Conservation (phyloP, 2,888 invertebrate genomes). For the Parelbella ahira region DNA sequence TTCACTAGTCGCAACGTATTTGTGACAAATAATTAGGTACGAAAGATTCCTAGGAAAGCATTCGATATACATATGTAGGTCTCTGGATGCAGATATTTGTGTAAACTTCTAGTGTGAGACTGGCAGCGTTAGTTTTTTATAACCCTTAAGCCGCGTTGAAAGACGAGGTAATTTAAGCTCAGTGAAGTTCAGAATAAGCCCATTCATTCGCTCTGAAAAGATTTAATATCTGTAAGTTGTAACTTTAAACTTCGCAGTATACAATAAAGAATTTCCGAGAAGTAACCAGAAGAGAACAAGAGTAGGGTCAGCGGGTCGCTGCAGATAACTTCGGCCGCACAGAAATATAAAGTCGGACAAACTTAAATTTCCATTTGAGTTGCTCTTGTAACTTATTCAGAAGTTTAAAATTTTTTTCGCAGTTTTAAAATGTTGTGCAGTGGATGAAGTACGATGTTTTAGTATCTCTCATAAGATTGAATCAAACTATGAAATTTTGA, state of each 20-base stretch:
- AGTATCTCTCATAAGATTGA: too few relatives aligned
- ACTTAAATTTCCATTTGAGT: conserved; percentile 12
- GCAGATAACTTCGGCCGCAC: conserved; percentile 3
- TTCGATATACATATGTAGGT: too few relatives aligned
- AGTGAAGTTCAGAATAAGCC: conserved; percentile 4
- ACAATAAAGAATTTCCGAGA: conserved; percentile 10
- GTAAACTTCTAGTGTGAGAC: too few relatives aligned
- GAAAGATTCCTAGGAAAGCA: too few relatives aligned
- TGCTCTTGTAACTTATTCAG: conserved; percentile 5
- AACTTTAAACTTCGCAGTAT: background rate
- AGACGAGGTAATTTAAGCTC: too few relatives aligned
- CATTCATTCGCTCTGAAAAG: conserved; percentile 10
- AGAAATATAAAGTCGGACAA: conserved; percentile 15
- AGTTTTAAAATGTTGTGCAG: background rate
- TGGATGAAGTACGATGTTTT: too few relatives aligned
- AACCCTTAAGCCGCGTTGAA: too few relatives aligned
- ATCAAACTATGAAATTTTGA: too few relatives aligned
- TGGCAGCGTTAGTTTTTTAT: too few relatives aligned
- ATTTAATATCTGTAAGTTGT: conserved; percentile 17
- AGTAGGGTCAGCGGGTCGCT: conserved; percentile 2
- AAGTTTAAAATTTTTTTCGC: conserved; percentile 2
- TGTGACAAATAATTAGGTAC: too few relatives aligned
- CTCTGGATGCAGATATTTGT: too few relatives aligned
- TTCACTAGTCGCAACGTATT: too few relatives aligned
- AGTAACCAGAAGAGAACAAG: conserved; percentile 1